Evolutionary conservation across 2,113 vertebrate genomes (phyloP), one percentile per base, ranked within the genome.

Genomic region (Sylvietta virens): DNA sequence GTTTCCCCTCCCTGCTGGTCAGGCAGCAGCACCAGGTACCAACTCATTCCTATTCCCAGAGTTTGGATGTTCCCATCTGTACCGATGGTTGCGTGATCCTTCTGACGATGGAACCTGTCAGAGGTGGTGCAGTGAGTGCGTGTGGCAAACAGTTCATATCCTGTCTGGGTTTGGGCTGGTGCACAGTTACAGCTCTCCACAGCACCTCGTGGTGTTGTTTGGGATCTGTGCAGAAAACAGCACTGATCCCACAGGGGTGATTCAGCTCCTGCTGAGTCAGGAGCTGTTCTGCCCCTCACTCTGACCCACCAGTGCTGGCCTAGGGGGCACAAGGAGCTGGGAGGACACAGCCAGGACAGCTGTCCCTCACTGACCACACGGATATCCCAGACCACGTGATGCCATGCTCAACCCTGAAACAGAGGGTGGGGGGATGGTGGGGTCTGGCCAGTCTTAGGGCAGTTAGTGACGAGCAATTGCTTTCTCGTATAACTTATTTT

Each of bases 11-110:
- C 47, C n/a, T 37, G 31, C 60, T 61, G 40, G 4, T 28, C 35
- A 50, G 50, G 73, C 35, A 56, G 54, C 12, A 81, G 78, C 73
- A 61, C 30, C 15, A 8, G 15, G 65, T 15, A 16, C 72, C 60
- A 81, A 8, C 5, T 7, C 17, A 31, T 2, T 81, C 4, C 2
- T 15, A 4, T 45, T 62, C 70, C 64, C 74, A 84, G 42, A 1
- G 2, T 31, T 21, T 69, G 70, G 40, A 47, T 0, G 0, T 61
- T 65, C 27, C 69, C n/a, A 8, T 5, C 66, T 66, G 30, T 13
- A 47, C 30, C 0, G 2, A 7, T n/a, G n/a, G 47, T 84, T 15
- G 1, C 0, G 0, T 11, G 11, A 10, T 57, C 57, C 47, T 48
- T 58, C 58, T 28, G 45, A 37, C 18, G 15, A 65, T n/a, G 73